A percentile compares a stretch with the other conserved stretches of the same genome.
Evolutionary conservation across 2,797 vertebrate genomes (phyloP).

Genomic region (Arnoldichthys spilopterus): DNA sequence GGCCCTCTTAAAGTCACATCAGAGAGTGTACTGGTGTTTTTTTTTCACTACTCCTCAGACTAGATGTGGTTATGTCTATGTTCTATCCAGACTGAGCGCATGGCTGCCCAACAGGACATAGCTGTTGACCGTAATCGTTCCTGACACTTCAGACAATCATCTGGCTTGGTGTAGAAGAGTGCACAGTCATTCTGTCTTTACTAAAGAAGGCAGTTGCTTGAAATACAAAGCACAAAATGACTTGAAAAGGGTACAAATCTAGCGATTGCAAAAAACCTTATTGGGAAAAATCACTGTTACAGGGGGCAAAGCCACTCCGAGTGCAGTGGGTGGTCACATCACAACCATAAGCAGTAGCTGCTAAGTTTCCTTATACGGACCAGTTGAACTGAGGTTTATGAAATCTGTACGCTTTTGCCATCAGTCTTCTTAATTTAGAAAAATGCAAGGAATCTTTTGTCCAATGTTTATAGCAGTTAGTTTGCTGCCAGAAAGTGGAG

Average conservation of each 20-base stretch:
- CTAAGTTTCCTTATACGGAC: too few species aligned
- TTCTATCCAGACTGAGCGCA: not conserved
- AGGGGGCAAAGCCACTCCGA: too few species aligned
- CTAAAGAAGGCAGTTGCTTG: not conserved
- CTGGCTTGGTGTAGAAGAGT: constrained; percentile 2
- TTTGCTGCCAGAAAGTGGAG: not conserved
- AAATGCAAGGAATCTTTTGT: not conserved
- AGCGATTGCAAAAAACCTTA: too few species aligned
- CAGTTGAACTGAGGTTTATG: too few species aligned
- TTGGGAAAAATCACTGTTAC: too few species aligned
- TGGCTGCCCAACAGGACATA: constrained; percentile 14
- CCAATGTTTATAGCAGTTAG: too few species aligned
- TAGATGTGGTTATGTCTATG: not conserved
- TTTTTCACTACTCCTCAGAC: not conserved
- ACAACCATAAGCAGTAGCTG: too few species aligned
- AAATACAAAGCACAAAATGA: too few species aligned
- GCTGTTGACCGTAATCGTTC: constrained; percentile 14
- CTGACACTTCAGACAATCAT: not conserved
- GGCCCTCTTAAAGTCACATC: not conserved
- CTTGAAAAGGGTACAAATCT: too few species aligned
- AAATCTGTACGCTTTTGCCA: too few species aligned
- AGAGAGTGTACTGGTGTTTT: not conserved
- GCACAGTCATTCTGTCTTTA: constrained; percentile 1
- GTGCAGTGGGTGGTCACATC: not conserved
- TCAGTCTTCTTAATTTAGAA: too few species aligned